phyloP scores from a whole-genome alignment of 1,140 invertebrate genomes.

The Alviniconcha marisindica region DNA sequence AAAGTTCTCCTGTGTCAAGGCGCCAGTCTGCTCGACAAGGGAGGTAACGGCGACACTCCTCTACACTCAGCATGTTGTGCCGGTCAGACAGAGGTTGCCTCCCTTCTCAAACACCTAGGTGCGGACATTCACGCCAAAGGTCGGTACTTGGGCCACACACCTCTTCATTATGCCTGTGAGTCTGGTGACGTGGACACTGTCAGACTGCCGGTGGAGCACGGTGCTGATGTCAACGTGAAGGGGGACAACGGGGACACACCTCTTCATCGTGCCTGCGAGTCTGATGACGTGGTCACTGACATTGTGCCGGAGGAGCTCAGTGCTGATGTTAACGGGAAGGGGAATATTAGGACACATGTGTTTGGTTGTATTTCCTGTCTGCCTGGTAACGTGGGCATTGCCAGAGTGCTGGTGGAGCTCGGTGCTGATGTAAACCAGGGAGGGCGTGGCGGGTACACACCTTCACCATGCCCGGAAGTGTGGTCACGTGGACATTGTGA shows the following conservation, averaged over 20 bases:
- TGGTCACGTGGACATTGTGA: neutral
- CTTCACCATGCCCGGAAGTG: neutral
- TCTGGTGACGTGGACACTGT: neutral
- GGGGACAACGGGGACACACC: neutral
- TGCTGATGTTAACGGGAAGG: neutral
- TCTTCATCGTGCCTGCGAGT: neutral
- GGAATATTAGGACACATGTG: too few relatives aligned
- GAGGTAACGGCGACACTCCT: neutral
- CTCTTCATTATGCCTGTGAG: neutral
- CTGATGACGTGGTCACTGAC: neutral
- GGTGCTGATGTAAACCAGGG: too few relatives aligned
- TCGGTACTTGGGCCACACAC: neutral
- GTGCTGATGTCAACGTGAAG: neutral
- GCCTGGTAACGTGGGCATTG: too few relatives aligned
- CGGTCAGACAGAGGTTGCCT: neutral
- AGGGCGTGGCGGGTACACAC: neutral
- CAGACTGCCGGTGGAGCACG: neutral
- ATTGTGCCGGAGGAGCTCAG: neutral
- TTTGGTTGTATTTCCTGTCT: too few relatives aligned
- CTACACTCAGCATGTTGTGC: neutral
- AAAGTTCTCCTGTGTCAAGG: neutral
- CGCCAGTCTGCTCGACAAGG: neutral
- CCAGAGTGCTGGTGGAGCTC: too few relatives aligned
- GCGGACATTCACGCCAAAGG: neutral
- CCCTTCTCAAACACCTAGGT: neutral